Base-by-base conservation (phyloP, 2,888 invertebrate species). In the Cryptocheilus praepositus region DNA sequence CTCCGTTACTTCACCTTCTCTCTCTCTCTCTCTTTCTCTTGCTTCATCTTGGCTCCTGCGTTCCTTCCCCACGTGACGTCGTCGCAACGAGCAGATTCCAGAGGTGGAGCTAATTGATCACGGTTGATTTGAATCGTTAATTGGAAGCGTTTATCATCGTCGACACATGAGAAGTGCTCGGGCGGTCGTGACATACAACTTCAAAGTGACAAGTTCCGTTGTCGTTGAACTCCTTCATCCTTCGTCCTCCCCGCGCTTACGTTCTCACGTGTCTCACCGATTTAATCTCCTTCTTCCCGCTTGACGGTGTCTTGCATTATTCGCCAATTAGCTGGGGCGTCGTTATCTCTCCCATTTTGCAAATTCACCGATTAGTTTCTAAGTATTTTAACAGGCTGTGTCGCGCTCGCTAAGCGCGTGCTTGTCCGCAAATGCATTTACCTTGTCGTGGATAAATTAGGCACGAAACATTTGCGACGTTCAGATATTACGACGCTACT, bases 71-170 rank as follows among this genome's bases (percentile, higher is more conserved):
- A n/a, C n/a, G n/a, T n/a, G 19, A 45, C 44, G 44, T 45, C 36
- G 43, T 57, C 21, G 57, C 21, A 57, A 49, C 18, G 49, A 19
- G 49, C 49, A 8, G 7, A 49, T 49, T 18, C n/a, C 45, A 15
- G 49, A 44, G 16, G 36, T 36, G 36, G 4, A 46, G 57, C 67
- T 70, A 71, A 77, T 79, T 73, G 68, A 73, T 71, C 74, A 71
- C 67, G 69, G 70, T 75, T 70, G 71, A 77, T 77, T 71, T 64
- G 67, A 76, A 77, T 74, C 73, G 74, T 79, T 80, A 75, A 81
- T 74, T 80, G 77, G 68, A 70, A 72, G 61, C 64, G 77, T 73
- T 79, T 81, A 80, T 80, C 77, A 68, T 55, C 62, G 55, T 68
- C 54, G 52, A 44, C 77, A 71, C 58, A 55, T 66, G 67, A 1